Evolutionary conservation across 2,888 invertebrate genomes (phyloP).

Genomic region (Calliscelio sp.): DNA sequence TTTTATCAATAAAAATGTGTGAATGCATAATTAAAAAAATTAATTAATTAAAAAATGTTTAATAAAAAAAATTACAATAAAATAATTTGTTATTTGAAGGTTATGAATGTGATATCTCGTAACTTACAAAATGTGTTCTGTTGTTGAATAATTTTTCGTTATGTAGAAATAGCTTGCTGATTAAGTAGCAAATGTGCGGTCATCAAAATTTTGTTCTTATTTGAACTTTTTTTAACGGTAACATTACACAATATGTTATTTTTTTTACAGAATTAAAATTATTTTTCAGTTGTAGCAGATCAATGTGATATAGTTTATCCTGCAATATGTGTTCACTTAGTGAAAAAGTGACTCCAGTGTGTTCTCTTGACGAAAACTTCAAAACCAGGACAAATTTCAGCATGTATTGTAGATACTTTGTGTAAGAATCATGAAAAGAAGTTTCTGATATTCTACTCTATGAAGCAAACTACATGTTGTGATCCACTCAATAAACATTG

Average conservation of each 20-base stretch:
- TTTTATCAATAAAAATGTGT: too few relatives aligned
- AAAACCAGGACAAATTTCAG: conserved; percentile 9
- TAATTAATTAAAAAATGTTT: too few relatives aligned
- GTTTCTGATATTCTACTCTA: conserved; percentile 12
- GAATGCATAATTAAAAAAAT: too few relatives aligned
- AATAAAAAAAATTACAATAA: too few relatives aligned
- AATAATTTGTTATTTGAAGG: too few relatives aligned
- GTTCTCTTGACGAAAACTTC: conserved; percentile 19
- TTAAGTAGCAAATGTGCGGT: too few relatives aligned
- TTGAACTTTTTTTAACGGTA: conserved; percentile 7
- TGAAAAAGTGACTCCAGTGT: background rate
- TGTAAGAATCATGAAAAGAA: conserved; percentile 20
- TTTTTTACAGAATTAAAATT: conserved; percentile 1
- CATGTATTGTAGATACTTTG: conserved; percentile 13
- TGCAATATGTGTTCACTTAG: conserved; percentile 9
- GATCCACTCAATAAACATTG: conserved; percentile 20
- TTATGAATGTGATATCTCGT: too few relatives aligned
- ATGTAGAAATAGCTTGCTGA: too few relatives aligned
- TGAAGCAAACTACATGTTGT: conserved; percentile 26
- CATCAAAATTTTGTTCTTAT: too few relatives aligned
- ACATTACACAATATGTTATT: conserved; percentile 6
- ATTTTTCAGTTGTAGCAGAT: background rate
- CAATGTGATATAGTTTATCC: conserved; percentile 10
- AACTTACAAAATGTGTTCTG: too few relatives aligned
- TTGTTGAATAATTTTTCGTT: background rate